Base-by-base conservation (phyloP, 1,140 invertebrate species). In the Philotrypesis tridentata region DNA sequence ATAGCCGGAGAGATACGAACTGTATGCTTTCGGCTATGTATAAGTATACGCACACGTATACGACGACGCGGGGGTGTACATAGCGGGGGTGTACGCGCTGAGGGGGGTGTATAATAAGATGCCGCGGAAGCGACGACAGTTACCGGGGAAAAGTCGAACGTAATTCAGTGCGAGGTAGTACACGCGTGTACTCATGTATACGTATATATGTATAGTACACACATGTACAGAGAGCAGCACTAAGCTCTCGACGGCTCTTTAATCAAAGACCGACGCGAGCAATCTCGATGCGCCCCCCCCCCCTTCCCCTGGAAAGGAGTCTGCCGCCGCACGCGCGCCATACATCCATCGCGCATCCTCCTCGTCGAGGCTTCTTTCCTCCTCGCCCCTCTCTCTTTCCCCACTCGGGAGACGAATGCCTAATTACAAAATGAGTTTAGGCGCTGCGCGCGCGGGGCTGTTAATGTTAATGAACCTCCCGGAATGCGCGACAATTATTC, bases 401-500 rank as follows among this genome's bases (percentile, higher is more conserved):
- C n/a, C n/a, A n/a, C n/a, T n/a, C n/a, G 17, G 8, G 73, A 76
- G 43, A 65, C 31, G 73, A 84, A 81, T 84, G 81, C 79, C 75
- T 81, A 81, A 84, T 84, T 84, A 81, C 55, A 43, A 81, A 84
- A 84, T 78, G 79, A 84, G 74, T 81, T 73, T 33, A 61, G 79
- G 27, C 27, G 79, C 25, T 31, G 33, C 9, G 33, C 33, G 67
- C 70, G 67, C 70, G 21, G 40, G 70, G 25, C 43, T 74, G 61
- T 84, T 81, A 84, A 81, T 81, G 75, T 81, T 81, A 84, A 84
- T 84, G 70, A 81, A 84, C 74, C 71, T 84, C 71, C 67, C 61
- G 67, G 79, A 83, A 80, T 83, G 63, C 60, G 61, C 67, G 67
- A 76, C 82, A 80, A 80, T 80, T 83, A 75, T 81, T 81, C 25